Conservation (phyloP, 2,888 invertebrate genomes). For the Shargacucullia verbasci region DNA sequence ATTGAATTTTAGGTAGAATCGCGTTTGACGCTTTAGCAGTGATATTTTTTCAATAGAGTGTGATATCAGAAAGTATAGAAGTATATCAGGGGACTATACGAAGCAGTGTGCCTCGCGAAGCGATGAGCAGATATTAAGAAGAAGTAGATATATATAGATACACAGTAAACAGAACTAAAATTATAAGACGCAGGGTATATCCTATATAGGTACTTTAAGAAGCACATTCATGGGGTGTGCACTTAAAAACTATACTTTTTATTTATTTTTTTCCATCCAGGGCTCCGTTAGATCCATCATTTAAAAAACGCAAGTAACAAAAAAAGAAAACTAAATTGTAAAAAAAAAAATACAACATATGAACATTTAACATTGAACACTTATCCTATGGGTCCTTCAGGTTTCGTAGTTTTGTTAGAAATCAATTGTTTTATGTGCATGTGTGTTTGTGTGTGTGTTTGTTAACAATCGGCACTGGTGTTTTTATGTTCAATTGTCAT, state of each 20-base stretch:
- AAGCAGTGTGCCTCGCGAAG: conserved; percentile 87
- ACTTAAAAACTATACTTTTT: conserved; percentile 78
- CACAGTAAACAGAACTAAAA: conserved; percentile 77
- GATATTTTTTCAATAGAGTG: conserved; percentile 72
- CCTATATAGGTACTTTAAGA: conserved; percentile 81
- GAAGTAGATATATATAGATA: conserved; percentile 71
- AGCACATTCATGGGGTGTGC: conserved; percentile 89
- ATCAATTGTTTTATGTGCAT: conserved; percentile 66
- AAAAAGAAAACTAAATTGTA: conserved; percentile 59
- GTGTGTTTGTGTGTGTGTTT: conserved; percentile 66
- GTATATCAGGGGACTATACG: conserved; percentile 75
- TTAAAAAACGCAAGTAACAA: conserved; percentile 64
- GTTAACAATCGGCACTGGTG: conserved; percentile 66
- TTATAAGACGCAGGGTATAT: conserved; percentile 77
- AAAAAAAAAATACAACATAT: conserved; percentile 64
- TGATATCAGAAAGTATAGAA: conserved; percentile 70
- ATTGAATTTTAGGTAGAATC: conserved; percentile 60
- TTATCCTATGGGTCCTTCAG: conserved; percentile 60
- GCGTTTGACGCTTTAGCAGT: conserved; percentile 72
- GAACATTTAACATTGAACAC: conserved; percentile 78
- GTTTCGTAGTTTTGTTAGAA: conserved; percentile 55
- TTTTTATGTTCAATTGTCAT: conserved; percentile 66
- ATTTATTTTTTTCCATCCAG: conserved; percentile 77
- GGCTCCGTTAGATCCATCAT: conserved; percentile 78
- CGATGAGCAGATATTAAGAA: conserved; percentile 75